A percentile compares a stretch with the other conserved stretches of the same genome.
phyloP scores from a whole-genome alignment of 2,113 vertebrate genomes.

The Boleophthalmus pectinirostris region DNA sequence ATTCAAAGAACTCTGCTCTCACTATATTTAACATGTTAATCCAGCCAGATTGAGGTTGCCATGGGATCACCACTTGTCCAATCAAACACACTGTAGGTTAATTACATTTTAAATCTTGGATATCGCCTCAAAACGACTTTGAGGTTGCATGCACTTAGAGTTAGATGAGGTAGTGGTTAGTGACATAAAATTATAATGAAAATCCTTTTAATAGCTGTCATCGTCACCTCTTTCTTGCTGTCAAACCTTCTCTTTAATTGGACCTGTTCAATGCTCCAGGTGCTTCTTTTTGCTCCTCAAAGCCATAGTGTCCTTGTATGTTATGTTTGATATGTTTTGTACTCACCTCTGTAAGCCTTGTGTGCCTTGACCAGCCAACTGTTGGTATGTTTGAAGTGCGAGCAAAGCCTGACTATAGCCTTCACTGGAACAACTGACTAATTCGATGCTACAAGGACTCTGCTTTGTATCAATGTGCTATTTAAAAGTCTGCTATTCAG shows the following conservation, averaged over 20 bases:
- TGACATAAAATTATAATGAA: background rate
- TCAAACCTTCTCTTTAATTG: slow-evolving; percentile 17
- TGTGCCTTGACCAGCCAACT: background rate
- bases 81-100: background rate
- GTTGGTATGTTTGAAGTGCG: background rate
- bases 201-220: background rate
- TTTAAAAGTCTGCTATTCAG: background rate
- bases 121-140: slow-evolving; percentile 1
- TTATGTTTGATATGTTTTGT: slow-evolving; percentile 21
- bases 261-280: slow-evolving; percentile 8
- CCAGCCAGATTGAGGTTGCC: slow-evolving; percentile 1
- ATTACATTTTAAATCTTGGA: slow-evolving; percentile 2
- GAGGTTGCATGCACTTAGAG: background rate
- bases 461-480: background rate
- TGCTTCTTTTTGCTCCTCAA: slow-evolving; percentile 17
- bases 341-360: slow-evolving; percentile 5
- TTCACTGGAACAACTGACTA: background rate
- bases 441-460: background rate
- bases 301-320: slow-evolving; percentile 15
- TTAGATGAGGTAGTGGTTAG: background rate
- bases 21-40: background rate
- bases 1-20: background rate
- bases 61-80: background rate
- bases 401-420: background rate
- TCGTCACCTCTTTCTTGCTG: slow-evolving; percentile 27